phyloP scores from a whole-genome alignment of 2,888 invertebrate species.

The Palloptera scutellata region DNA sequence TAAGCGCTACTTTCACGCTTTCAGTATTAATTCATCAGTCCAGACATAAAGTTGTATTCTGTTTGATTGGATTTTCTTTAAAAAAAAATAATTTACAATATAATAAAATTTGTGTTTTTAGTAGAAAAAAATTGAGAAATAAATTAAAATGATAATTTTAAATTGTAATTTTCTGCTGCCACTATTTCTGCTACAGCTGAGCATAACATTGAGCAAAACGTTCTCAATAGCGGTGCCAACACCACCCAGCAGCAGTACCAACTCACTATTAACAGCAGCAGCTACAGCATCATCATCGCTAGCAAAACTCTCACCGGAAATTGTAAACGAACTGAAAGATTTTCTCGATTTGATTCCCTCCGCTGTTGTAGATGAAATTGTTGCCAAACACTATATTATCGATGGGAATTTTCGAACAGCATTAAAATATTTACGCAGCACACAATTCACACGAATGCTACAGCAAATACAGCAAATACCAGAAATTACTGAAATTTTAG shows the following conservation, averaged over 20 bases:
- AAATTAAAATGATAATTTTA: too few species aligned
- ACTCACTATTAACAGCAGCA: neutral
- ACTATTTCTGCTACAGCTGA: too few species aligned
- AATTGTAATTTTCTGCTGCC: too few species aligned
- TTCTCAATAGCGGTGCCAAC: neutral
- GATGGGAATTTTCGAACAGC: conserved; percentile 53
- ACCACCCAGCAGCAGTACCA: too few species aligned
- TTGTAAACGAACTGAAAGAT: conserved; percentile 49
- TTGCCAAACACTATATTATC: conserved; percentile 49
- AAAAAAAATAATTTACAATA: too few species aligned
- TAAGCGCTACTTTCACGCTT: too few species aligned
- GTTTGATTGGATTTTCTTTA: too few species aligned
- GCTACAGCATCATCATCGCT: neutral
- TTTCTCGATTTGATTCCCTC: conserved; percentile 50
- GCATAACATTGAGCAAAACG: neutral
- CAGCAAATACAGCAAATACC: conserved; percentile 48
- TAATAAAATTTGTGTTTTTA: too few species aligned
- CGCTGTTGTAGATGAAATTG: conserved; percentile 45
- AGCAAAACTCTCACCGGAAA: conserved; percentile 48
- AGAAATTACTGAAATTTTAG: conserved; percentile 50
- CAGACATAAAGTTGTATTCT: too few species aligned
- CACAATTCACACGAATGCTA: conserved; percentile 46
- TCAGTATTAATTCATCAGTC: too few species aligned
- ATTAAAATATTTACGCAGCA: conserved; percentile 47
- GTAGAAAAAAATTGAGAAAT: too few species aligned